These are phyloP conservation scores for Montipora foliosa DNA, from an alignment of 64 coral and sea anemone species.

Conservation along the genomic window DNA sequence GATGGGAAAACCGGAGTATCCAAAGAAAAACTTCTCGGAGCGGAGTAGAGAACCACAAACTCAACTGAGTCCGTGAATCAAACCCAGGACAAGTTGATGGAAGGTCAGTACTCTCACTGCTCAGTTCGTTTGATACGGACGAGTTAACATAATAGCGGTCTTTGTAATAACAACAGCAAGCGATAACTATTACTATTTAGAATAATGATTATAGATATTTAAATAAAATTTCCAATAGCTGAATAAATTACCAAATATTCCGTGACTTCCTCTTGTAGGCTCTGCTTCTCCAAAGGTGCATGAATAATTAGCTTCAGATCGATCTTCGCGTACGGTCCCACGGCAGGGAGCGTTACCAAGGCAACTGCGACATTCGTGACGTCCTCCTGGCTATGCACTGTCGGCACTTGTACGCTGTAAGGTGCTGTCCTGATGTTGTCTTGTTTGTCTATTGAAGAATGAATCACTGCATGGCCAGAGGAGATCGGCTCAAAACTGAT, in stretches of 20 bases:
- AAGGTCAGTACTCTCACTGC: too few relatives aligned
- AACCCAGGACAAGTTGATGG: too few relatives aligned
- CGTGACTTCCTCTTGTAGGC: conserved; percentile 62
- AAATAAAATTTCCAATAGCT: too few relatives aligned
- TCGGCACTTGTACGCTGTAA: conserved; percentile 62
- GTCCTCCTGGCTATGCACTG: conserved; percentile 53
- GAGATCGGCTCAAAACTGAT: conserved; percentile 67
- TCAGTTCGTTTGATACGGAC: neutral
- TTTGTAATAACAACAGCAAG: too few relatives aligned
- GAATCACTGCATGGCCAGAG: conserved; percentile 30
- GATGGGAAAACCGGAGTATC: too few relatives aligned
- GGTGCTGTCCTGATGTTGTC: conserved; percentile 37
- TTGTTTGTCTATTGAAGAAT: conserved; percentile 73
- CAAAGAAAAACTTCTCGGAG: too few relatives aligned
- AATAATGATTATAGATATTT: too few relatives aligned
- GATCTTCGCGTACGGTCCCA: conserved; percentile 83
- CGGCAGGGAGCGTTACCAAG: conserved; percentile 75
- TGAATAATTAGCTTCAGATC: conserved; percentile 75
- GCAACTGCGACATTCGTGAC: conserved; percentile 53
- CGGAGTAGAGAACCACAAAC: too few relatives aligned
- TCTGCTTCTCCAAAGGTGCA: conserved; percentile 83
- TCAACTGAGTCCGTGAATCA: too few relatives aligned
- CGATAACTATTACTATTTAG: too few relatives aligned
- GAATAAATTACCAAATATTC: conserved; percentile 37
- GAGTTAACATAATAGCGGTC: too few relatives aligned